Base-by-base conservation (phyloP, 23 tunicate genomes). In the Ciona savignyi region DNA sequence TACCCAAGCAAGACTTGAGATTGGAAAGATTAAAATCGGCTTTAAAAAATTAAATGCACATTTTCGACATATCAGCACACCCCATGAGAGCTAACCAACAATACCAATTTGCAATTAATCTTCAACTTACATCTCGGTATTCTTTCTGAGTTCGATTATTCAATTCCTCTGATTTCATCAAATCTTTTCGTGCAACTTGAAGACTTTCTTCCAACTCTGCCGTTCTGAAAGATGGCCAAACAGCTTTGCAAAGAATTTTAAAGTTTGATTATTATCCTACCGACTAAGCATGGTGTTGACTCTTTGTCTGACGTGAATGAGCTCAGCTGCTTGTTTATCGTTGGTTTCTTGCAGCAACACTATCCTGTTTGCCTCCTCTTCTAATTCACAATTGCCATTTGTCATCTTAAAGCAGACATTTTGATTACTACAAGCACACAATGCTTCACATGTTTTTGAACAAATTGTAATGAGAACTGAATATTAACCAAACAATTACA, bases 341-440 rank as follows among this genome's bases (percentile, higher is more conserved):
- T 86, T 84, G 25, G 82, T 74, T 71, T 91, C 90, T 71, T 91
- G 82, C 56, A 91, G 77, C 4, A 74, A 48, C 29, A 90, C 97
- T 63, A 91, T 77, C 22, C 97, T 74, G 32, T 80, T 80, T 23
- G 97, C 91, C 75, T 91, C 88, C 56, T 77, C 87, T 67, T 86
- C 91, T 1, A 61, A 73, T 69, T 86, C 81, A 28, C 35, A 23
- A 30, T 62, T 76, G 1, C 81, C 89, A 71, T 84, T 77, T 48
- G 64, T 30, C 76, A 64, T 75, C 70, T 49, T 42, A 6, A 42
- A 42, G n/a, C n/a, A n/a, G n/a, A n/a, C n/a, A n/a, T n/a, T n/a
- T n/a, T n/a, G n/a, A n/a, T n/a, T n/a, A n/a, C n/a, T n/a, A n/a
- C n/a, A n/a, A n/a, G n/a, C n/a, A n/a, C n/a, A n/a, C n/a, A n/a